A percentile compares a stretch with the other conserved stretches of the same genome.
Conservation (phyloP, 2,888 invertebrate species). For the Ophion ventricosus region DNA sequence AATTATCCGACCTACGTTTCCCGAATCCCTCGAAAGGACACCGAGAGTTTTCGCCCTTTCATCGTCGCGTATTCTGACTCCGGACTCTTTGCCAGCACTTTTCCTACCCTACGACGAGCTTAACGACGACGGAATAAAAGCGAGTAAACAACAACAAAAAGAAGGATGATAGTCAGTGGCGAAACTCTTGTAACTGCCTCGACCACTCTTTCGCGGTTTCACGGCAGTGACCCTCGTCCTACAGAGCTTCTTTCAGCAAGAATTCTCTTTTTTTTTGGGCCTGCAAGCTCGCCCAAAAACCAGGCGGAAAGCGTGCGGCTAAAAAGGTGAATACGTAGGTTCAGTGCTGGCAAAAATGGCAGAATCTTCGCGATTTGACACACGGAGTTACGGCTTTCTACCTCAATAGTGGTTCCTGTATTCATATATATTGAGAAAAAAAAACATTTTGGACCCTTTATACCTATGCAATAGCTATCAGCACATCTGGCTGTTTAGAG, state of each 20-base stretch:
- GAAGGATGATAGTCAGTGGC: constrained; percentile 42
- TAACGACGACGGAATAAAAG: constrained; percentile 38
- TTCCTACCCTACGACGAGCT: constrained; percentile 7
- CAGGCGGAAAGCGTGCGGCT: constrained; percentile 9
- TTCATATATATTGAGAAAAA: background rate
- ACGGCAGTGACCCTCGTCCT: constrained; percentile 61
- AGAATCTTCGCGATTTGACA: background rate
- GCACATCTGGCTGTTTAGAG: background rate
- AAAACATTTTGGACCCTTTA: too few relatives aligned
- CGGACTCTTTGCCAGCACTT: constrained; percentile 53
- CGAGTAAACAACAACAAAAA: constrained; percentile 26
- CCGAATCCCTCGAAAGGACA: constrained; percentile 77
- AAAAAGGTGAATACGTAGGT: constrained; percentile 29
- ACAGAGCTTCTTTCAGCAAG: constrained; percentile 80
- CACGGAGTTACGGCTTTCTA: constrained; percentile 13
- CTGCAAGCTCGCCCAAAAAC: constrained; percentile 39
- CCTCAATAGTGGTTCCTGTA: constrained; percentile 13
- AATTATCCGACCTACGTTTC: constrained; percentile 51
- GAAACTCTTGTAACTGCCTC: constrained; percentile 76
- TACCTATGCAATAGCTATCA: constrained; percentile 1
- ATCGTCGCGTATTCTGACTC: constrained; percentile 78
- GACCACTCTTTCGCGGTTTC: constrained; percentile 72
- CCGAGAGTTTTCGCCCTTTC: constrained; percentile 77
- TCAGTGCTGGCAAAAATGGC: background rate
- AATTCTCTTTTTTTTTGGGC: constrained; percentile 71